Conservation (phyloP, 1,140 invertebrate genomes). For the Megalonaias nervosa region DNA sequence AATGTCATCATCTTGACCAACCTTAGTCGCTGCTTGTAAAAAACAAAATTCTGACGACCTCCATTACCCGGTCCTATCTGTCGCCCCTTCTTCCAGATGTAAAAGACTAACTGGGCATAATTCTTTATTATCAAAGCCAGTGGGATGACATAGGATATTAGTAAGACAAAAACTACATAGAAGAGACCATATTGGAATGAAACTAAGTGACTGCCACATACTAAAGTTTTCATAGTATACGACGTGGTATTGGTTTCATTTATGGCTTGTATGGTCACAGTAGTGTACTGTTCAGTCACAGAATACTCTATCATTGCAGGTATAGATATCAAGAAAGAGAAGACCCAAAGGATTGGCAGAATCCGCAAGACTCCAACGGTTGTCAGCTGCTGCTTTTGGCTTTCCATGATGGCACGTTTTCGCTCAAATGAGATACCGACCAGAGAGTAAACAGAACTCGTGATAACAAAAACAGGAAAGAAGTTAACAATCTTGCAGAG, state of each 20-base stretch:
- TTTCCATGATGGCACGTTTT: conserved; percentile 35
- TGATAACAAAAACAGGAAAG: conserved; percentile 47
- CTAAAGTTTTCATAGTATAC: not conserved
- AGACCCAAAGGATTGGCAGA: conserved; percentile 34
- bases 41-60: too few species aligned
- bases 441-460: conserved; percentile 50
- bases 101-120: conserved; percentile 36
- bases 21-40: conserved; percentile 29
- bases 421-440: conserved; percentile 52
- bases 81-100: conserved; percentile 31
- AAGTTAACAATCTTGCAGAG: conserved; percentile 51
- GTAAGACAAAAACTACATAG: conserved; percentile 33
- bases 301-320: conserved; percentile 43
- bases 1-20: conserved; percentile 55
- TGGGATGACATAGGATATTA: conserved; percentile 44
- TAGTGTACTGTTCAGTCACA: not conserved
- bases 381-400: conserved; percentile 11
- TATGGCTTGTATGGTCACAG: not conserved
- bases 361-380: conserved; percentile 9
- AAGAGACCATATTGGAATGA: conserved; percentile 15
- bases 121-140: conserved; percentile 35
- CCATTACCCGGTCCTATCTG: not conserved
- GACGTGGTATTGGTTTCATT: conserved; percentile 6
- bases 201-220: conserved; percentile 30
- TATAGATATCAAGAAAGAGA: conserved; percentile 35